Conservation (phyloP, 2,797 vertebrate species). For the Pipistrellus pygmaeus region DNA sequence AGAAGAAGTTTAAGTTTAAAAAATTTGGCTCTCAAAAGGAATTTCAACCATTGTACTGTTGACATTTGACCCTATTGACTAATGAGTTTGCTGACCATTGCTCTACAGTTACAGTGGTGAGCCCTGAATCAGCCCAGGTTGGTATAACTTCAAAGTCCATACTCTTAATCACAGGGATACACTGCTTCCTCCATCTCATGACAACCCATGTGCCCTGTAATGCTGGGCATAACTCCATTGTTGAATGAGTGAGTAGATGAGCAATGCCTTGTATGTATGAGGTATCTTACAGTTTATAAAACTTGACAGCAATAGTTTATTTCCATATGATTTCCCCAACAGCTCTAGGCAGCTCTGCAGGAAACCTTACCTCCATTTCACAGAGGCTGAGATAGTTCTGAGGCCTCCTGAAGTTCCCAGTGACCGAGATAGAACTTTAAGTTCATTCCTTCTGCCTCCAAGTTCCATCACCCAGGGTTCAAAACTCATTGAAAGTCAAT, state of each 20-base stretch:
- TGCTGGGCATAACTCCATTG: background rate
- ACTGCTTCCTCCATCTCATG: background rate
- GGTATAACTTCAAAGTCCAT: background rate
- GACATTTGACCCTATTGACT: too few relatives aligned
- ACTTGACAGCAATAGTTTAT: slow-evolving; percentile 28
- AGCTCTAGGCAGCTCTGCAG: slow-evolving; percentile 25
- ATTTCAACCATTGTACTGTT: too few relatives aligned
- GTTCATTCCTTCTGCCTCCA: background rate
- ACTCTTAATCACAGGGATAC: background rate
- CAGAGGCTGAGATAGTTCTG: background rate
- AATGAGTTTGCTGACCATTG: too few relatives aligned
- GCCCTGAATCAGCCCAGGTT: background rate
- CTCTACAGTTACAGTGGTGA: background rate
- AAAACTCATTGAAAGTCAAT: slow-evolving; percentile 18
- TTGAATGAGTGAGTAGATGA: background rate
- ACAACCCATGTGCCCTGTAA: background rate
- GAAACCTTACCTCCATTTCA: slow-evolving; percentile 22
- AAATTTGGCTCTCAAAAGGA: too few relatives aligned
- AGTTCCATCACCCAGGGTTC: background rate
- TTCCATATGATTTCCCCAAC: background rate
- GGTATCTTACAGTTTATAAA: slow-evolving; percentile 34
- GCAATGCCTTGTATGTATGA: background rate
- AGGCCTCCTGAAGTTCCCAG: background rate
- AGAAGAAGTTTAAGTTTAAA: too few relatives aligned
- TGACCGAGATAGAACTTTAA: background rate